phyloP scores from a whole-genome alignment of 1,140 invertebrate species.

The Saxidomus purpurata region DNA sequence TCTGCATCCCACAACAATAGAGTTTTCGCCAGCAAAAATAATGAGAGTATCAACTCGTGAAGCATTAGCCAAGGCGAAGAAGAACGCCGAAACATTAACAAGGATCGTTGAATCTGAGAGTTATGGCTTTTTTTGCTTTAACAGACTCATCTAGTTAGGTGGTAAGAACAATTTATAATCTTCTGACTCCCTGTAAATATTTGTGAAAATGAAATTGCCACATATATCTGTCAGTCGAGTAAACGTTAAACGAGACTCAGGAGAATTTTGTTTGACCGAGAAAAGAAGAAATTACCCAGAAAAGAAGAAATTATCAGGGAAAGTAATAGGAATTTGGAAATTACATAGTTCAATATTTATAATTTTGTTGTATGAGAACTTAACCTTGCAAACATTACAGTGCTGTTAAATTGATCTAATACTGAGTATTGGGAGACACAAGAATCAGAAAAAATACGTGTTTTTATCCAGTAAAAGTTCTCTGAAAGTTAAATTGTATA shows the following conservation, averaged over 20 bases:
- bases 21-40: not conserved
- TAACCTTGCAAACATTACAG: no score
- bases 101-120: not conserved
- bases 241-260: not conserved
- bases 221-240: conserved; percentile 22
- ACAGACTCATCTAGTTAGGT: conserved; percentile 13
- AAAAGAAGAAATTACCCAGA: not conserved
- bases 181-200: conserved; percentile 33
- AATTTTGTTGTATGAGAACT: no score
- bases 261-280: conserved; percentile 17
- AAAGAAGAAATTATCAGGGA: not conserved
- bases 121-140: conserved; percentile 13
- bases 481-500: no score
- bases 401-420: no score
- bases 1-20: conserved; percentile 3
- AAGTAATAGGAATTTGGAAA: no score
- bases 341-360: no score
- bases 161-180: conserved; percentile 36
- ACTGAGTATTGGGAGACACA: no score
- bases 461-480: no score
- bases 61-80: no score
- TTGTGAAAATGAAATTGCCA: conserved; percentile 35
- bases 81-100: no score
- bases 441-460: no score
- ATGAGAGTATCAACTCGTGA: not conserved